These are phyloP conservation scores for Medauroidea extradentata DNA, from an alignment of 1,140 invertebrate genomes.

Conservation along the genomic window DNA sequence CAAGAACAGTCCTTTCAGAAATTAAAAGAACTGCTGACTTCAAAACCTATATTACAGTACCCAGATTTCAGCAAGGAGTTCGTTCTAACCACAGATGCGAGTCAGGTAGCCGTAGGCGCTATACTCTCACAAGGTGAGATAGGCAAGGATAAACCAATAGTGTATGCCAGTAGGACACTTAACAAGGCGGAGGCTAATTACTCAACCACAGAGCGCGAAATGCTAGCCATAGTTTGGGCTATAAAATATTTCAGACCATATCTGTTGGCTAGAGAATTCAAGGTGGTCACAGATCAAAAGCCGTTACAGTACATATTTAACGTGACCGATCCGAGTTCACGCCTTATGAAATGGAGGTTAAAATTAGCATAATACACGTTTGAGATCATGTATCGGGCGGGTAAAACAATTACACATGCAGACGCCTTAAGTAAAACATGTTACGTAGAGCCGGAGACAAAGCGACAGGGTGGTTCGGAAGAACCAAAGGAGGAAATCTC, in stretches of 20 bases:
- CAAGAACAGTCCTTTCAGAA: too few species aligned
- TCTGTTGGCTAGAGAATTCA: slow-evolving; percentile 44
- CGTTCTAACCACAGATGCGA: slow-evolving; percentile 13
- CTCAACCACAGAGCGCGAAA: slow-evolving; percentile 46
- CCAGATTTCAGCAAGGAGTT: too few species aligned
- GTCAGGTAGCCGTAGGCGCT: slow-evolving; percentile 14
- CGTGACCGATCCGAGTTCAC: slow-evolving; percentile 42
- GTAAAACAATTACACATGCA: slow-evolving; percentile 34
- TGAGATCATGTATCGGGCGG: slow-evolving; percentile 41
- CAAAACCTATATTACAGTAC: too few species aligned
- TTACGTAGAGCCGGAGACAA: too few species aligned
- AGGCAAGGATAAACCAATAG: slow-evolving; percentile 19
- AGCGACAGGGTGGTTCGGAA: too few species aligned
- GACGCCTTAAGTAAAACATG: slow-evolving; percentile 27
- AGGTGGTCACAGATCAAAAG: slow-evolving; percentile 49
- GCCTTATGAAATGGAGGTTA: slow-evolving; percentile 47
- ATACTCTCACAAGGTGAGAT: slow-evolving; percentile 17
- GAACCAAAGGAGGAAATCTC: too few species aligned
- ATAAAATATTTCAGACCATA: slow-evolving; percentile 44
- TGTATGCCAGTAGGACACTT: slow-evolving; percentile 35
- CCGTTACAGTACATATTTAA: slow-evolving; percentile 46
- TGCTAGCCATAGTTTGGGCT: slow-evolving; percentile 48
- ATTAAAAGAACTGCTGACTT: too few species aligned
- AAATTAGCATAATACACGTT: slow-evolving; percentile 46
- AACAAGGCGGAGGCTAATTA: slow-evolving; percentile 38